These are phyloP conservation scores for Drosophila ambigua DNA, from an alignment of 1,140 invertebrate species.

Conservation along the genomic window DNA sequence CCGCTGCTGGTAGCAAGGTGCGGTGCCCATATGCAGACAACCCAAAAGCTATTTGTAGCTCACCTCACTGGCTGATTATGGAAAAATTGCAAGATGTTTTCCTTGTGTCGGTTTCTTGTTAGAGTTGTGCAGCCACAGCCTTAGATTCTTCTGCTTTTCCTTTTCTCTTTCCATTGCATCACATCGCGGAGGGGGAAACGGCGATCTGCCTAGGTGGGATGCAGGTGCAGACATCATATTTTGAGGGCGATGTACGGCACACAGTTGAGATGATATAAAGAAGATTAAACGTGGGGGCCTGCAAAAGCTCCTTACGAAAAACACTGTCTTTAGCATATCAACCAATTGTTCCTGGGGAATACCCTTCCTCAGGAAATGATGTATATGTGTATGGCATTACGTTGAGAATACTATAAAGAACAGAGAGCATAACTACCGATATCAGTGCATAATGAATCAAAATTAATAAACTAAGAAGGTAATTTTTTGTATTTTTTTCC, in stretches of 20 bases:
- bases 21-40: slow-evolving; percentile 79
- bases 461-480: too few relatives aligned
- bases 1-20: slow-evolving; percentile 76
- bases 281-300: not conserved
- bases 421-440: too few relatives aligned
- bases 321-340: too few relatives aligned
- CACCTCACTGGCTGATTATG: slow-evolving; percentile 71
- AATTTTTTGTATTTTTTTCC: too few relatives aligned
- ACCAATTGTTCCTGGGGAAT: too few relatives aligned
- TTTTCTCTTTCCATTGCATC: slow-evolving; percentile 65
- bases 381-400: too few relatives aligned
- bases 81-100: slow-evolving; percentile 78
- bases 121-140: slow-evolving; percentile 17
- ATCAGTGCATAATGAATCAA: too few relatives aligned
- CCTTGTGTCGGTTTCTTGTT: slow-evolving; percentile 55
- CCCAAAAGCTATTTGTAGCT: slow-evolving; percentile 75
- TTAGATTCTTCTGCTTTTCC: slow-evolving; percentile 23
- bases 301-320: too few relatives aligned
- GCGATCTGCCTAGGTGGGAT: slow-evolving; percentile 30
- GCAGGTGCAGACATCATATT: slow-evolving; percentile 28
- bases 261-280: slow-evolving; percentile 1
- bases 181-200: slow-evolving; percentile 31
- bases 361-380: too few relatives aligned
- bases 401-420: too few relatives aligned
- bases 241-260: slow-evolving; percentile 10